phyloP scores from a whole-genome alignment of 2,797 vertebrate genomes.

The Ptychadena robeensis region DNA sequence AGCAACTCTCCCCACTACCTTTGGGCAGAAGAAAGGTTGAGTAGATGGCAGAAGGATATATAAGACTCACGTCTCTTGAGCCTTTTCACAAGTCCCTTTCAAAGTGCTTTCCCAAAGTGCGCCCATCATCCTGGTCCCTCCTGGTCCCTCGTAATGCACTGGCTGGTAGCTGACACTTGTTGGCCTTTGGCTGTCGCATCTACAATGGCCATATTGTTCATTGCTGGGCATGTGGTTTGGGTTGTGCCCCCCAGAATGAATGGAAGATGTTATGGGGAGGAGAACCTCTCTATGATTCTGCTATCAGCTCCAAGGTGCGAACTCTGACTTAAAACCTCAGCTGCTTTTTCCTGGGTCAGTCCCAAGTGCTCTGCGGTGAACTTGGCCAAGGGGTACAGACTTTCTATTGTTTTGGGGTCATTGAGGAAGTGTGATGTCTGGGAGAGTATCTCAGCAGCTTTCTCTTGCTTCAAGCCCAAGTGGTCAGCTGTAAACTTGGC shows the following conservation, averaged over 20 bases:
- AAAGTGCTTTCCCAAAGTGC: constrained; percentile 50
- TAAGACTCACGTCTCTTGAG: constrained; percentile 49
- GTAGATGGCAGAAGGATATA: constrained; percentile 26
- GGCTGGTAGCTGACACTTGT: constrained; percentile 26
- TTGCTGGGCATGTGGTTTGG: background rate
- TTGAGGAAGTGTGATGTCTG: constrained; percentile 92
- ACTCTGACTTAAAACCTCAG: constrained; percentile 85
- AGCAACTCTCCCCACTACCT: constrained; percentile 50
- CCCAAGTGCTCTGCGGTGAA: constrained; percentile 92
- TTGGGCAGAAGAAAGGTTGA: constrained; percentile 48
- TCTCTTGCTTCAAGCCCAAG: constrained; percentile 94
- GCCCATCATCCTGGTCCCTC: constrained; percentile 16
- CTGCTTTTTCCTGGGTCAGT: constrained; percentile 89
- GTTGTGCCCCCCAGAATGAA: background rate
- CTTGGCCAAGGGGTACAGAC: constrained; percentile 94
- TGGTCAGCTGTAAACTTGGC: constrained; percentile 94
- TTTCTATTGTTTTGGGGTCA: constrained; percentile 92
- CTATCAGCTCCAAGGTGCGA: constrained; percentile 81
- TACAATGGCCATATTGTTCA: background rate
- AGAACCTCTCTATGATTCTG: constrained; percentile 93
- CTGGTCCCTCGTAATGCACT: constrained; percentile 2
- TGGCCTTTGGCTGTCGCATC: constrained; percentile 33
- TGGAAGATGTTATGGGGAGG: constrained; percentile 82
- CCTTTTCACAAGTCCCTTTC: constrained; percentile 50
- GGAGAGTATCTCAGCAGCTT: constrained; percentile 85